A percentile compares a stretch with the other conserved stretches of the same genome.
phyloP scores from a whole-genome alignment of 1,140 invertebrate species.

The Asobara japonica region DNA sequence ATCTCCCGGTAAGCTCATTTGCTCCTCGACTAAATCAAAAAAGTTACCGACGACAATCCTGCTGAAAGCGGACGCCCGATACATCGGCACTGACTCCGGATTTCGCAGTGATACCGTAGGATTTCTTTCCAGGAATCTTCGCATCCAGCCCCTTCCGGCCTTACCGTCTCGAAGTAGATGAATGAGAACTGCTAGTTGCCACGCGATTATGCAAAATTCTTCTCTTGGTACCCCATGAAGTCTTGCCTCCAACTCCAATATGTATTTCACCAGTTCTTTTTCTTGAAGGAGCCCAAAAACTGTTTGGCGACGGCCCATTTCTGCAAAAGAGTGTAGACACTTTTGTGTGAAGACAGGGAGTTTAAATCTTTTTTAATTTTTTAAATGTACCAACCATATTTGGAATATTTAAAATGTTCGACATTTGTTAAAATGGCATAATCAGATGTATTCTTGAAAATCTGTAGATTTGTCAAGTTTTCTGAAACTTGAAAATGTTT shows the following conservation, averaged over 20 bases:
- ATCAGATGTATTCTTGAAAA: no score
- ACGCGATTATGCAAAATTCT: conserved; percentile 34
- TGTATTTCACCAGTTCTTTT: not conserved
- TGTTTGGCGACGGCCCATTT: not conserved
- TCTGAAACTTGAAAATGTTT: no score
- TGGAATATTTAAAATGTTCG: no score
- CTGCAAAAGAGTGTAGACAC: not conserved
- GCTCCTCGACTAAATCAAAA: no score
- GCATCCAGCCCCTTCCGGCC: conserved; percentile 45
- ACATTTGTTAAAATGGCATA: no score
- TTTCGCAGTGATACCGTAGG: conserved; percentile 46
- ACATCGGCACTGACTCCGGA: conserved; percentile 45
- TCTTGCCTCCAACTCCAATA: not conserved
- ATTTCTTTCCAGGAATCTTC: conserved; percentile 50
- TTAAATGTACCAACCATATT: no score
- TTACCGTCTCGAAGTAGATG: conserved; percentile 36
- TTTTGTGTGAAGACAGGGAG: no score
- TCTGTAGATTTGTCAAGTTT: no score
- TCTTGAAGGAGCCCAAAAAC: not conserved
- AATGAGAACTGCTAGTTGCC: conserved; percentile 39
- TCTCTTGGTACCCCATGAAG: not conserved
- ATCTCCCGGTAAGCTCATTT: no score
- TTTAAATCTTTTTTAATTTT: no score
- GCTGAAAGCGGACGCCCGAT: conserved; percentile 41
- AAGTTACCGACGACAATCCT: not conserved